Evolutionary conservation across 2,113 vertebrate species (phyloP).

Genomic region (Phalacrocorax aristotelis): DNA sequence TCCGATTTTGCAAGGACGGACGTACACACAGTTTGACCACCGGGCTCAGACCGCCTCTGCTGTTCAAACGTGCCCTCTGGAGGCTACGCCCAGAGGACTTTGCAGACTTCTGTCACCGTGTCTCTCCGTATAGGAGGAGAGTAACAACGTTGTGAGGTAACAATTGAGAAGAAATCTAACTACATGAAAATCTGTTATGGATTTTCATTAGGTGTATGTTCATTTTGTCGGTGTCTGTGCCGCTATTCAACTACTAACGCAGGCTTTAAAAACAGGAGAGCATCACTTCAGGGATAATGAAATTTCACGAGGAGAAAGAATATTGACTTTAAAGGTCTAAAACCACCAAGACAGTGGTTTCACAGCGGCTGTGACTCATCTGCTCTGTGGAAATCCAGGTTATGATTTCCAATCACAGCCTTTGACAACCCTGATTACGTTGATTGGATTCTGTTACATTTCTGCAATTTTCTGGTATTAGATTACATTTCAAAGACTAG

Average conservation of each 20-base stretch:
- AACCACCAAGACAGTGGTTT: background rate
- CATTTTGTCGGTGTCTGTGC: background rate
- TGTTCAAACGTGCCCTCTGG: fast-evolving
- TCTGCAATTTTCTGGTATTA: background rate
- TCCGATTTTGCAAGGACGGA: background rate
- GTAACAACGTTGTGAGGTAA: background rate
- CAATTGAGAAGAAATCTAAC: background rate
- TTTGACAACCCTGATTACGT: background rate
- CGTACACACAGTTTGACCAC: fast-evolving
- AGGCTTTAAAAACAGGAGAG: background rate
- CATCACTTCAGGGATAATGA: background rate
- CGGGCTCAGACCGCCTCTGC: background rate
- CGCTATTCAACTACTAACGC: background rate
- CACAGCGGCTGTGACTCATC: background rate
- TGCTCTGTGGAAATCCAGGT: background rate
- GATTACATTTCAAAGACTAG: background rate
- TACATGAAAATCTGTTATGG: fast-evolving
- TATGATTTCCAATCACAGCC: background rate
- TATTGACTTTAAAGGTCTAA: background rate
- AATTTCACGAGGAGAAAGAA: background rate
- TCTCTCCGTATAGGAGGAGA: too few species aligned
- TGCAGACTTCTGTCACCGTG: background rate
- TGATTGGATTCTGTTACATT: background rate
- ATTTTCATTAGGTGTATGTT: background rate
- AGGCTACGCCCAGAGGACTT: background rate